Conservation (phyloP, 2,113 vertebrate species). For the Crotalus viridis region DNA sequence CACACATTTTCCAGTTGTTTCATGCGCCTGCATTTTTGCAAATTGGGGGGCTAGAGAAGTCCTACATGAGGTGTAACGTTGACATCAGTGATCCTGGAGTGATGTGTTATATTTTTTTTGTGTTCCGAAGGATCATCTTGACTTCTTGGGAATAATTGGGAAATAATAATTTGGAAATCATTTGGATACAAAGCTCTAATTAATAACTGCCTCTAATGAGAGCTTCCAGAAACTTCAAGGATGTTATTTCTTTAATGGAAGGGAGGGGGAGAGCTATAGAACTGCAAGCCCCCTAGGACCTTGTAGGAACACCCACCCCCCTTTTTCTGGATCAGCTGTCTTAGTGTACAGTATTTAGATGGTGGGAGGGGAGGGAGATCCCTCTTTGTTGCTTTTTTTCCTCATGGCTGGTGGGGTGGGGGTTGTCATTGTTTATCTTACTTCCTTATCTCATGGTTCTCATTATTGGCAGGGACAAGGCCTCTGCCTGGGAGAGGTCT, state of each 20-base stretch:
- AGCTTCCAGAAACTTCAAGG: neutral
- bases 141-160: neutral
- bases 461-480: neutral
- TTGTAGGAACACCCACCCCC: neutral
- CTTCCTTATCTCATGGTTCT: neutral
- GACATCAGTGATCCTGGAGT: too few relatives aligned
- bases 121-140: neutral
- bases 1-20: too few relatives aligned
- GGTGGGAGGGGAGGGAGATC: neutral
- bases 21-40: neutral
- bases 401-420: neutral
- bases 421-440: neutral
- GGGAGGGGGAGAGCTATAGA: neutral
- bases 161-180: too few relatives aligned
- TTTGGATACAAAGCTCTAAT: neutral
- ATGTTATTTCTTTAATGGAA: neutral
- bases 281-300: neutral
- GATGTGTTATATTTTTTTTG: neutral
- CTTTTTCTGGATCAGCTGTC: neutral
- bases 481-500: constrained; percentile 11
- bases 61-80: too few relatives aligned
- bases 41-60: neutral
- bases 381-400: neutral
- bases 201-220: neutral
- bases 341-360: constrained; percentile 20